Evolutionary conservation across 1,140 invertebrate species (phyloP).

Genomic region (Macrocentrus cingulum): DNA sequence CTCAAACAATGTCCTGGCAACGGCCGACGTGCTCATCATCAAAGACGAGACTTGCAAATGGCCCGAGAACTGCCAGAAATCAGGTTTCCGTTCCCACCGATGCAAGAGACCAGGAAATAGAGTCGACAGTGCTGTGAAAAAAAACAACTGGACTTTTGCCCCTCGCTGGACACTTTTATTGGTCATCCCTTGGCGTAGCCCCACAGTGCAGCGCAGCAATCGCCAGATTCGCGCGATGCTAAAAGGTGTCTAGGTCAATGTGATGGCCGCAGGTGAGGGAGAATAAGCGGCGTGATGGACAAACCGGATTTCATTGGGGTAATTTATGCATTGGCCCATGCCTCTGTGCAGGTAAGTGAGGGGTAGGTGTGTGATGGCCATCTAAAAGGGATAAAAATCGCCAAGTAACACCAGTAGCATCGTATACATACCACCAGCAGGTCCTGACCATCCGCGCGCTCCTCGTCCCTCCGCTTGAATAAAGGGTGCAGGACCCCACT

Average conservation of each 20-base stretch:
- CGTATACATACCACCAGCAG: neutral
- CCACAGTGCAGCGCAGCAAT: neutral
- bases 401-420: slow-evolving; percentile 4
- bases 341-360: slow-evolving; percentile 13
- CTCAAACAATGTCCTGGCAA: slow-evolving; percentile 3
- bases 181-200: slow-evolving; percentile 43
- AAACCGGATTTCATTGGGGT: slow-evolving; percentile 40
- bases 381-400: slow-evolving; percentile 2
- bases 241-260: slow-evolving; percentile 16
- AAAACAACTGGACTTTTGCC: neutral
- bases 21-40: slow-evolving; percentile 2
- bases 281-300: neutral
- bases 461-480: slow-evolving; percentile 2
- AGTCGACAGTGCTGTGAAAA: slow-evolving; percentile 3
- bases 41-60: neutral
- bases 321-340: slow-evolving; percentile 35
- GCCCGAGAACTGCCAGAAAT: slow-evolving; percentile 31
- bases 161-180: slow-evolving; percentile 17
- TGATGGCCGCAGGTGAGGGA: slow-evolving; percentile 27
- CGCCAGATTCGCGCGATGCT: neutral
- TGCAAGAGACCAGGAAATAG: slow-evolving; percentile 24
- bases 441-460: slow-evolving; percentile 5
- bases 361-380: slow-evolving; percentile 5
- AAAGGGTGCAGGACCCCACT: slow-evolving; percentile 31
- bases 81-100: slow-evolving; percentile 59